Evolutionary conservation across 1,140 invertebrate species (phyloP).

Genomic region (Leptoteleia sp.): DNA sequence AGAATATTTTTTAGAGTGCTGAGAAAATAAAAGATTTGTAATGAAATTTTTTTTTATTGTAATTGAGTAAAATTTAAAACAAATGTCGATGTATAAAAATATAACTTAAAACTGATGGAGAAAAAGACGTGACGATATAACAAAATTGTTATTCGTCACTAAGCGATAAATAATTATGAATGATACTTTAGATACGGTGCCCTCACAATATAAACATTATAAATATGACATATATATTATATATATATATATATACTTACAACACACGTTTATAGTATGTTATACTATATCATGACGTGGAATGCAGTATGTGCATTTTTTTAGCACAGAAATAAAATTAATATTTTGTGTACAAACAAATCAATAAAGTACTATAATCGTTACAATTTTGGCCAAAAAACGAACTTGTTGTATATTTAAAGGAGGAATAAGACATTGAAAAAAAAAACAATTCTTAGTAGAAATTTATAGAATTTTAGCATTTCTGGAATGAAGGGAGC

Average conservation of each 20-base stretch:
- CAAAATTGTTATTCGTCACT: constrained; percentile 27
- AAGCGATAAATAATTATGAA: constrained; percentile 68
- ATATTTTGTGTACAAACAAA: constrained; percentile 78
- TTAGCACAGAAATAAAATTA: constrained; percentile 73
- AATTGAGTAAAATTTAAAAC: too few relatives aligned
- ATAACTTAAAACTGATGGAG: too few relatives aligned
- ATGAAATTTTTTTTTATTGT: too few relatives aligned
- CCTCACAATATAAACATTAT: constrained; percentile 68
- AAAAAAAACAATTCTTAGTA: constrained; percentile 1
- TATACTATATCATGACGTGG: constrained; percentile 66
- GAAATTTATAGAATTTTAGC: not conserved
- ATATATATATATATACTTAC: constrained; percentile 41
- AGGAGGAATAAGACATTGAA: constrained; percentile 17
- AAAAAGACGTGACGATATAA: constrained; percentile 1
- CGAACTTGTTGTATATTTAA: constrained; percentile 32
- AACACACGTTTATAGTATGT: constrained; percentile 50
- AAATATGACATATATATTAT: constrained; percentile 40
- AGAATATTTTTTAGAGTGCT: too few relatives aligned
- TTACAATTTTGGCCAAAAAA: constrained; percentile 36
- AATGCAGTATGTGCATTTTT: constrained; percentile 75
- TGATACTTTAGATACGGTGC: constrained; percentile 47
- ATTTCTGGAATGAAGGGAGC: too few relatives aligned
- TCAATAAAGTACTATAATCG: constrained; percentile 24
- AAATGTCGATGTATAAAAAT: too few relatives aligned
- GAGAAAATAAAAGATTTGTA: too few relatives aligned